These are phyloP conservation scores for Siphamia tubifer DNA, from an alignment of 2,113 vertebrate genomes.

Conservation along the genomic window DNA sequence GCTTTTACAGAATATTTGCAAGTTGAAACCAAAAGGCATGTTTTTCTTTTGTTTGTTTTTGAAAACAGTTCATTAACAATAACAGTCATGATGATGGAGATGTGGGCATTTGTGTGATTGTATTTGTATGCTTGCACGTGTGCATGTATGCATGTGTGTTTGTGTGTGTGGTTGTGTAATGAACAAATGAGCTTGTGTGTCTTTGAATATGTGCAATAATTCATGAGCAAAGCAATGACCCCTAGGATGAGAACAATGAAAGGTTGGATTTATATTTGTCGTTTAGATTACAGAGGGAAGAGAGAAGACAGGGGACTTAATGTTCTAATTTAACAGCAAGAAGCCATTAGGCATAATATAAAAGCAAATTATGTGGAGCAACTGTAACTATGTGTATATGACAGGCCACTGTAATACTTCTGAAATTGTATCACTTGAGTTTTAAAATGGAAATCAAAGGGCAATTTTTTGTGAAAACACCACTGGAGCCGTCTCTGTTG, in stretches of 20 bases:
- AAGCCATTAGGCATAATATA: constrained; percentile 1
- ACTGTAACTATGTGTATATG: constrained; percentile 56
- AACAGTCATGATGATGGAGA: not conserved
- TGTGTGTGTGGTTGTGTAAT: constrained; percentile 17
- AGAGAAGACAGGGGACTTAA: constrained; percentile 3
- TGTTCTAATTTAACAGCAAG: constrained; percentile 1
- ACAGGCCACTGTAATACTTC: constrained; percentile 43
- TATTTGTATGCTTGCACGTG: constrained; percentile 11
- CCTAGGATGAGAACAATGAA: constrained; percentile 60
- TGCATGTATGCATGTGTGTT: not conserved
- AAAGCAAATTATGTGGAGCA: constrained; percentile 11
- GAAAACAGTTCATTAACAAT: not conserved
- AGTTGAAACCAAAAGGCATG: constrained; percentile 47
- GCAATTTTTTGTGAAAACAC: constrained; percentile 62
- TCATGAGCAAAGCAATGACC: constrained; percentile 65
- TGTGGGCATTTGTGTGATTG: constrained; percentile 3
- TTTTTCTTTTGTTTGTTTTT: constrained; percentile 7
- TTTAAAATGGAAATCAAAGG: constrained; percentile 63
- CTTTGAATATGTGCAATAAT: constrained; percentile 63
- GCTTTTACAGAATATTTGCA: constrained; percentile 16
- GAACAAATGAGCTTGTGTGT: not conserved
- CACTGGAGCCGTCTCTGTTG: constrained; percentile 28
- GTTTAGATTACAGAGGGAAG: not conserved
- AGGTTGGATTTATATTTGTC: constrained; percentile 58
- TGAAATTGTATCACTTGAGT: constrained; percentile 39